Percentiles rank a stretch among this genome's conserved stretches.
phyloP scores from a whole-genome alignment of 2,797 vertebrate genomes.

The Knipowitschia caucasica region DNA sequence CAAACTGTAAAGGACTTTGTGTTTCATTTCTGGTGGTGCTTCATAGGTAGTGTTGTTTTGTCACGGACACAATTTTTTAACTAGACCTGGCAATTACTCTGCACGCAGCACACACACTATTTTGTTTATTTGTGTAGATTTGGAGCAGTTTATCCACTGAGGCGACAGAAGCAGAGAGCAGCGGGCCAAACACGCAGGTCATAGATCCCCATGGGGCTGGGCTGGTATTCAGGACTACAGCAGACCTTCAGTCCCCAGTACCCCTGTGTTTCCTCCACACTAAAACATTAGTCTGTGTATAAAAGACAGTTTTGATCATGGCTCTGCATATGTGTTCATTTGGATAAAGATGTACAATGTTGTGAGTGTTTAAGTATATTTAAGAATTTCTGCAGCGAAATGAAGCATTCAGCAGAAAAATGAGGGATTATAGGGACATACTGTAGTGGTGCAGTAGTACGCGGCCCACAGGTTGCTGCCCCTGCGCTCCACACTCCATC shows the following conservation, averaged over 20 bases:
- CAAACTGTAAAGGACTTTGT: too few relatives aligned
- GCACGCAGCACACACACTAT: not conserved
- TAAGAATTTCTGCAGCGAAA: slow-evolving; percentile 10
- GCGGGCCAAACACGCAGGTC: slow-evolving; percentile 65
- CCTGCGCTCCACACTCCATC: slow-evolving; percentile 35
- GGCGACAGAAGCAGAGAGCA: slow-evolving; percentile 42
- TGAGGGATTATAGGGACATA: slow-evolving; percentile 18
- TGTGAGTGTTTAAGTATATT: too few relatives aligned
- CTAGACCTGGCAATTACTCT: too few relatives aligned
- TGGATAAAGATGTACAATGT: slow-evolving; percentile 42
- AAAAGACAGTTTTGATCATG: slow-evolving; percentile 17
- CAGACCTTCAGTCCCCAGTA: slow-evolving; percentile 49
- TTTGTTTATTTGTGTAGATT: slow-evolving; percentile 41
- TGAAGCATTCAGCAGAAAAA: slow-evolving; percentile 4
- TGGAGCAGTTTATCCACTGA: slow-evolving; percentile 31
- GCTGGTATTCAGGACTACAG: slow-evolving; percentile 65
- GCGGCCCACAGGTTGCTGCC: slow-evolving; percentile 43
- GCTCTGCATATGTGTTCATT: slow-evolving; percentile 18
- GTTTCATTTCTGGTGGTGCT: too few relatives aligned
- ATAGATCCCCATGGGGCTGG: slow-evolving; percentile 59
- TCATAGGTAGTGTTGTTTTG: too few relatives aligned
- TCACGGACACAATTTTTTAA: too few relatives aligned
- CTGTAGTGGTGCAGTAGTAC: slow-evolving; percentile 26
- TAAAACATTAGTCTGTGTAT: too few relatives aligned
- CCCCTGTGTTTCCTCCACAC: slow-evolving; percentile 22